These are phyloP conservation scores for Ypsolopha sequella DNA, from an alignment of 2,888 invertebrate genomes.

Conservation along the genomic window DNA sequence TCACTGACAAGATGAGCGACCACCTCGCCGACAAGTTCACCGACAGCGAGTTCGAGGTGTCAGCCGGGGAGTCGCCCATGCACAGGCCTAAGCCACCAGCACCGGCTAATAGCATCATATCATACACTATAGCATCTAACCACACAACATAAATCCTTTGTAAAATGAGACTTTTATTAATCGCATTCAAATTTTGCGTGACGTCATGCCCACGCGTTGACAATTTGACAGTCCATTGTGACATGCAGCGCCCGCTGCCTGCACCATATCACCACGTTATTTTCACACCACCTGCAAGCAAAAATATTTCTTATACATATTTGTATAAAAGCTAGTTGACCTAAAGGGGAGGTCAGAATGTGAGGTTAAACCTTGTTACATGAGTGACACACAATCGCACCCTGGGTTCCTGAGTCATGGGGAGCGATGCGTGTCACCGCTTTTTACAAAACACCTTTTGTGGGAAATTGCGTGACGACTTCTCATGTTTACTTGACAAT, in stretches of 20 bases:
- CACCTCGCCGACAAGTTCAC: constrained; percentile 69
- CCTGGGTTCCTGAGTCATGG: constrained; percentile 23
- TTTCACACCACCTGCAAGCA: too few species aligned
- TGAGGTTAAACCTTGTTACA: constrained; percentile 1
- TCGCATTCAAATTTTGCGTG: constrained; percentile 53
- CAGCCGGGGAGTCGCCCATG: constrained; percentile 56
- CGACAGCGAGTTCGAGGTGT: constrained; percentile 68
- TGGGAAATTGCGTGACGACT: constrained; percentile 28
- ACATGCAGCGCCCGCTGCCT: constrained; percentile 32
- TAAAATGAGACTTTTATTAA: constrained; percentile 15
- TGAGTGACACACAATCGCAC: constrained; percentile 14
- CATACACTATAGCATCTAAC: too few species aligned
- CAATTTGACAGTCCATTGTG: constrained; percentile 35
- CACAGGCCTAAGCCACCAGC: constrained; percentile 37
- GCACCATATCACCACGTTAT: constrained; percentile 17
- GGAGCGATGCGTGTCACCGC: constrained; percentile 28
- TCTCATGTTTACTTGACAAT: constrained; percentile 40
- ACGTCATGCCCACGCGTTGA: constrained; percentile 34
- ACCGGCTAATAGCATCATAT: too few species aligned
- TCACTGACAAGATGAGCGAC: constrained; percentile 42
- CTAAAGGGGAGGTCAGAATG: too few species aligned
- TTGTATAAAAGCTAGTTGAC: too few species aligned
- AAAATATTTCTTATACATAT: too few species aligned
- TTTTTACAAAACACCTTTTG: constrained; percentile 17
- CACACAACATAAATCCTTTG: too few species aligned